Evolutionary conservation across 2,797 vertebrate species (phyloP), one percentile per base, ranked within the genome.

Genomic region (Sarcophilus harrisii): DNA sequence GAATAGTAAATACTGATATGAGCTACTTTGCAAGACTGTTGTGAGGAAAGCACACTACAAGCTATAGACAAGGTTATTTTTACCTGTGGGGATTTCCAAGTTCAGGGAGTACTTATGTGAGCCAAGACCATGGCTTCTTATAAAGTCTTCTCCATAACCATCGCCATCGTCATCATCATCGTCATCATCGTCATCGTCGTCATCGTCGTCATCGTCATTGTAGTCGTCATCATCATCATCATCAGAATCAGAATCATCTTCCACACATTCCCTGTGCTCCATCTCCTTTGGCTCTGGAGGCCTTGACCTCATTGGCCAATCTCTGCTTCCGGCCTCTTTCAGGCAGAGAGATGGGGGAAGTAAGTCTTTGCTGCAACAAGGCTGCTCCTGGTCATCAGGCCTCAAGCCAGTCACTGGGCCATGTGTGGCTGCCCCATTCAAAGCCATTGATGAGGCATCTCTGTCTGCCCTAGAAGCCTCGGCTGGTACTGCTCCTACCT

Each of bases 301-400:
- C 45, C 92, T 58, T 27, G 9, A 57, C 27, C 93, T 57, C 6
- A 93, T 92, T 18, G 93, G 90, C 0, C 4, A 10, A 24, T 90
- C 93, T 94, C 45, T 18, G 2, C 3, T 94, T 57, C 52, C 5
- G 32, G 5, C n/a, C 0, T 57, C 54, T 93, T 27, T 89, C 0
- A 92, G 52, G 32, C 38, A 9, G 27, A 14, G 55, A 54, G 58
- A 9, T 28, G 96, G 52, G 89, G 97, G 87, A 3, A 49, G 96
- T 93, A 99, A 54, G 91, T 99, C 98, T 98, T 98, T 99, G 98
- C 99, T 99, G 98, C 99, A 99, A 98, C 99, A 99, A 0, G 99
- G 99, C 95, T 98, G 98, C 3, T 99, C 99, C 4, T 99, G 98
- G 0, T 98, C 98, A 59, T 81, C 0, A 0, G 0, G 93, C 8